Conservation (phyloP, 2,888 invertebrate species). For the Cantharis rufa region DNA sequence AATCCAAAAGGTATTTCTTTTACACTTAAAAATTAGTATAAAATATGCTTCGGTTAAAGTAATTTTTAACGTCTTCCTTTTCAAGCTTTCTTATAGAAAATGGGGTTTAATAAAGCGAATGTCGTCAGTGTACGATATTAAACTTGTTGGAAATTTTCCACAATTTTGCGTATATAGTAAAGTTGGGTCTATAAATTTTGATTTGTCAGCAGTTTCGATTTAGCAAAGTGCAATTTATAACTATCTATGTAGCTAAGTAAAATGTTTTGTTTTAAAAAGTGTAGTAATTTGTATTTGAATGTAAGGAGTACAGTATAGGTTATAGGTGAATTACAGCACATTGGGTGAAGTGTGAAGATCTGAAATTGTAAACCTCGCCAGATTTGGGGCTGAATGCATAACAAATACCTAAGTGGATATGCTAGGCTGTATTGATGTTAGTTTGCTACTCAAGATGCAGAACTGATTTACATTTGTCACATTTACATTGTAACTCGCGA, state of each 20-base stretch:
- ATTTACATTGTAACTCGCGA: constrained; percentile 39
- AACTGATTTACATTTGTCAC: constrained; percentile 44
- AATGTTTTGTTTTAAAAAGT: background rate
- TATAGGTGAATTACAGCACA: constrained; percentile 2
- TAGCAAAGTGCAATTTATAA: background rate
- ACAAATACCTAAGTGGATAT: constrained; percentile 54
- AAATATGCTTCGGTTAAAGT: background rate
- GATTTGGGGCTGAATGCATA: constrained; percentile 53
- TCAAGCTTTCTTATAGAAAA: background rate
- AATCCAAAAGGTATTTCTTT: background rate
- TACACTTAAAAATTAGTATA: background rate
- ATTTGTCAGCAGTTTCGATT: constrained; percentile 1
- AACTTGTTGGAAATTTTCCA: background rate
- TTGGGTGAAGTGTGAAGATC: constrained; percentile 23
- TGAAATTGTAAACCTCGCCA: constrained; percentile 47
- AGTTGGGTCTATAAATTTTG: constrained; percentile 1
- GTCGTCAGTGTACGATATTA: background rate
- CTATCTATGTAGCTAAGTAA: background rate
- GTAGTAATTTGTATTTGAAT: background rate
- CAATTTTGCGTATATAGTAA: constrained; percentile 1
- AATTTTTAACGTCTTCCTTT: background rate
- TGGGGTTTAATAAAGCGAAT: constrained; percentile 3
- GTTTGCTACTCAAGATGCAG: constrained; percentile 46
- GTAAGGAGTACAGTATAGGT: background rate
- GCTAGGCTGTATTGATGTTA: constrained; percentile 47